Percentiles rank a stretch among this genome's conserved stretches.
Evolutionary conservation across 2,113 vertebrate species (phyloP).

Genomic region (Echinops telfairi): DNA sequence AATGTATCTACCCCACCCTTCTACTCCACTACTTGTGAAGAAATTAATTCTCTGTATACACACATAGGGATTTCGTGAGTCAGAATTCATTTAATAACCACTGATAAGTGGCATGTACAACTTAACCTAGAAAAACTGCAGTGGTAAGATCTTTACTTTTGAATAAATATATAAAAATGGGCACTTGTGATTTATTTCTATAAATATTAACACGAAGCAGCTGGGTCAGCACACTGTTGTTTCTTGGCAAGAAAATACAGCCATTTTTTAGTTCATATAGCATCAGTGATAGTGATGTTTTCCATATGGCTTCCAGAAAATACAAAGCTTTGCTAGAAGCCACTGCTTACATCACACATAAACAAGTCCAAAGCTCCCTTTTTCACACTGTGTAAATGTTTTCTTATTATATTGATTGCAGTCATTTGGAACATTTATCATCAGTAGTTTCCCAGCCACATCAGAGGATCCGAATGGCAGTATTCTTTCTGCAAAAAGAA

Average conservation of each 20-base stretch:
- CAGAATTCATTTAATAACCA: neutral
- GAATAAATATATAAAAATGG: constrained; percentile 26
- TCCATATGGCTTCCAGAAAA: constrained; percentile 64
- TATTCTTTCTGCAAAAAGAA: constrained; percentile 10
- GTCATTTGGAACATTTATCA: constrained; percentile 36
- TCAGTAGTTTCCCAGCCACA: constrained; percentile 4
- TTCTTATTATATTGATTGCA: constrained; percentile 61
- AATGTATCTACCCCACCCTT: constrained; percentile 16
- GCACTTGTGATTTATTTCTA: constrained; percentile 45
- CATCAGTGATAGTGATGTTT: constrained; percentile 60
- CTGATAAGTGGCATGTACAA: neutral
- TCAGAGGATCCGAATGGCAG: neutral
- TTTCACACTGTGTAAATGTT: neutral
- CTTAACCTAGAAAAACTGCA: constrained; percentile 20
- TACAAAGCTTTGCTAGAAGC: constrained; percentile 13
- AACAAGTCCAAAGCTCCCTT: constrained; percentile 29
- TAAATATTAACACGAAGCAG: constrained; percentile 25
- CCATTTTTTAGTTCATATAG: constrained; percentile 38
- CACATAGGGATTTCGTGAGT: neutral
- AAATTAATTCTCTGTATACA: neutral
- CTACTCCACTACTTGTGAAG: neutral
- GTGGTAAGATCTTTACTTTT: constrained; percentile 47
- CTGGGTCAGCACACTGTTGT: constrained; percentile 34
- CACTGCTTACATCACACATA: constrained; percentile 21
- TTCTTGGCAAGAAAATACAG: constrained; percentile 58